phyloP scores from a whole-genome alignment of 2,113 vertebrate genomes.

The Petromus typicus region DNA sequence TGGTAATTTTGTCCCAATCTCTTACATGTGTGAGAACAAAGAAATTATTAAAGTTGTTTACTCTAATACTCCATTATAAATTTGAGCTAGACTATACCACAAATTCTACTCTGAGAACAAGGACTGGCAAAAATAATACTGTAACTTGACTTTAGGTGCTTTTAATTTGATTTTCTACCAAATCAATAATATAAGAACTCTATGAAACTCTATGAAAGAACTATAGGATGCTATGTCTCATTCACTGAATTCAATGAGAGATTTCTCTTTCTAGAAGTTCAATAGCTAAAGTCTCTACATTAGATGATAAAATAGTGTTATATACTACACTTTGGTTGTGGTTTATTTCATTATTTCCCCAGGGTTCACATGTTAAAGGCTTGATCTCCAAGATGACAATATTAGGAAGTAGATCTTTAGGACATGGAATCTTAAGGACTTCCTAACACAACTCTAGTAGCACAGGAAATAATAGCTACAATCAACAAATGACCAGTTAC shows the following conservation, averaged over 20 bases:
- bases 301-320: not conserved
- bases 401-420: not conserved
- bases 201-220: not conserved
- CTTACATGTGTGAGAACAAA: not conserved
- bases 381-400: no score
- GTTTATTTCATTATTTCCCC: not conserved
- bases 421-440: not conserved
- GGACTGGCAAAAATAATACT: not conserved
- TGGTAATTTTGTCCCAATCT: not conserved
- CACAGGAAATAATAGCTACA: not conserved
- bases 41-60: not conserved
- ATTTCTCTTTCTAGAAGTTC: not conserved
- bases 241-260: not conserved
- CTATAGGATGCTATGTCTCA: not conserved
- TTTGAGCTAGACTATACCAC: not conserved
- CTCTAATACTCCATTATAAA: not conserved
- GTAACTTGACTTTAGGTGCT: not conserved
- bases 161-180: conserved; percentile 8
- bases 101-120: not conserved
- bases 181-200: not conserved
- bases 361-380: not conserved
- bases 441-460: not conserved
- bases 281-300: not conserved
- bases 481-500: not conserved
- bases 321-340: not conserved